Percentiles rank a stretch among this genome's conserved stretches.
Evolutionary conservation across 2,113 vertebrate genomes (phyloP).

Genomic region (Oncorhynchus kisutch): DNA sequence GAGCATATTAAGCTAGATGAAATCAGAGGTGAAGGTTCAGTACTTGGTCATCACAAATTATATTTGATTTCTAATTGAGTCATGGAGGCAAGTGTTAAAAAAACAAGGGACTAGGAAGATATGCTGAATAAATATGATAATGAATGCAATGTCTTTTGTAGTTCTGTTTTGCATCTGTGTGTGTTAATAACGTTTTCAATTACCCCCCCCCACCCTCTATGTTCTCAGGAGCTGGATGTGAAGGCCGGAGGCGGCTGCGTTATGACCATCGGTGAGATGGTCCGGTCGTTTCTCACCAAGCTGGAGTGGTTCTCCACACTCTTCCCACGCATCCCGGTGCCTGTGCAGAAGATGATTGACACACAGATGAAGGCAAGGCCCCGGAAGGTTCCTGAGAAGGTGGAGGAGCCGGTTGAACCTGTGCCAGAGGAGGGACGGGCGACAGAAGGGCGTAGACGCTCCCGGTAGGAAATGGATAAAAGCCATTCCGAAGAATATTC

Average conservation of each 20-base stretch:
- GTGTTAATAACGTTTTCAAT: slow-evolving; percentile 19
- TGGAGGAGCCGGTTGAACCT: slow-evolving; percentile 75
- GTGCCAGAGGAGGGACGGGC: slow-evolving; percentile 53
- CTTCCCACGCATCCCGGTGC: slow-evolving; percentile 97
- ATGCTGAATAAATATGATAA: not conserved
- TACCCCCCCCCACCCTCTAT: slow-evolving; percentile 60
- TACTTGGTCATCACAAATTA: slow-evolving; percentile 76
- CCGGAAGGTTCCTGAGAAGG: slow-evolving; percentile 85
- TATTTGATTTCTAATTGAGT: slow-evolving; percentile 31
- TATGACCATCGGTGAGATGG: slow-evolving; percentile 97
- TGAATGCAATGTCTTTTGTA: not conserved
- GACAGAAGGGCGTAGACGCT: slow-evolving; percentile 75
- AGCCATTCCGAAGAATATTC: not conserved
- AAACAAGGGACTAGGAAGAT: slow-evolving; percentile 5
- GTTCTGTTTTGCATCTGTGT: not conserved
- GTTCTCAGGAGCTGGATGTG: slow-evolving; percentile 91
- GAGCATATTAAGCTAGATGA: slow-evolving; percentile 74
- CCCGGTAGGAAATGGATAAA: slow-evolving; percentile 75
- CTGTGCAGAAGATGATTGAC: slow-evolving; percentile 95
- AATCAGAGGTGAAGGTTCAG: slow-evolving; percentile 80
- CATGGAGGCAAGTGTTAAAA: slow-evolving; percentile 28
- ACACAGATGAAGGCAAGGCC: slow-evolving; percentile 94
- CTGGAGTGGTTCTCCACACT: slow-evolving; percentile 98
- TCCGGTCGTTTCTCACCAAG: slow-evolving; percentile 98
- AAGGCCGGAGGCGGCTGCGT: slow-evolving; percentile 97